phyloP scores from a whole-genome alignment of 2,797 vertebrate species.

The Gadopsis bispinosus region DNA sequence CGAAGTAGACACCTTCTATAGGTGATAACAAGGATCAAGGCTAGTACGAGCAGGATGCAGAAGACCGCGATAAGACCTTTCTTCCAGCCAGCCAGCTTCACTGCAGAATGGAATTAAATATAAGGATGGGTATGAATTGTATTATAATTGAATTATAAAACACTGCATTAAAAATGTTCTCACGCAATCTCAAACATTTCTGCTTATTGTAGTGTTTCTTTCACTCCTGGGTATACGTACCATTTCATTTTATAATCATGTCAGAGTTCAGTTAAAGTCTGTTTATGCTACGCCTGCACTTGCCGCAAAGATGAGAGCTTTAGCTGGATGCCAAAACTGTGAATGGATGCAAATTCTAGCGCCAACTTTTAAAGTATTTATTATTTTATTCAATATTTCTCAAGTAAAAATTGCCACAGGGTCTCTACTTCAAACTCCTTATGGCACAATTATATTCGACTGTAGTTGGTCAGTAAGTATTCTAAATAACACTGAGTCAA shows the following conservation, averaged over 20 bases:
- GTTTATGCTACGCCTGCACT: background rate
- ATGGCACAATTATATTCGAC: background rate
- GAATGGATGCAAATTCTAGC: background rate
- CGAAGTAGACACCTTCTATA: conserved; percentile 63
- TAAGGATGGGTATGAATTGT: background rate
- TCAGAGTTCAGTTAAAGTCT: background rate
- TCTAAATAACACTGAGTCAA: conserved; percentile 1
- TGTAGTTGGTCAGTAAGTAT: background rate
- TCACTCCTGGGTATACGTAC: background rate
- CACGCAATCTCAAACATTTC: background rate
- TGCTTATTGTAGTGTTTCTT: conserved; percentile 1
- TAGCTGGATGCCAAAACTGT: background rate
- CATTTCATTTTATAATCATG: background rate
- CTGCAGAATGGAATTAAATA: conserved; percentile 61
- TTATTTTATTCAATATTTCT: background rate
- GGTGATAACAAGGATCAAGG: conserved; percentile 65
- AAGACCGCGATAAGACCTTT: conserved; percentile 73
- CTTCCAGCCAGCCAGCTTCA: conserved; percentile 83
- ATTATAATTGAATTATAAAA: background rate
- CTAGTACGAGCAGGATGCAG: conserved; percentile 73
- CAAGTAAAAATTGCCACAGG: background rate
- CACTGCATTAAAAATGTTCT: background rate
- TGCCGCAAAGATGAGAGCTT: background rate
- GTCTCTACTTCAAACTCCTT: background rate
- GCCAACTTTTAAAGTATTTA: background rate